phyloP scores from a whole-genome alignment of 2,797 vertebrate species.

The Chaunax sp. region DNA sequence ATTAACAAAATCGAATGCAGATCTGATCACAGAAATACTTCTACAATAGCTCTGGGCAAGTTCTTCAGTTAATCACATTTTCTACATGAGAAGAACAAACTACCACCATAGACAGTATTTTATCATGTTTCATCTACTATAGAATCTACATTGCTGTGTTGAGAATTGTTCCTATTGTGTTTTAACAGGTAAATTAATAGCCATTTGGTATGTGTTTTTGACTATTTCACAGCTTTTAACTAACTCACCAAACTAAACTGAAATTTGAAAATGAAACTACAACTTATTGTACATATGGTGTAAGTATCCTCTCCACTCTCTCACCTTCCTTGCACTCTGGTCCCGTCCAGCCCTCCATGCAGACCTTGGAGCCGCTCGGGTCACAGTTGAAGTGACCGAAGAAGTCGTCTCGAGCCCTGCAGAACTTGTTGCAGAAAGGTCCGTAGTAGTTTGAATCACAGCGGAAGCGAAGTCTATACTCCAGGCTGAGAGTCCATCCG shows the following conservation, averaged over 20 bases:
- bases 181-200: no score
- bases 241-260: no score
- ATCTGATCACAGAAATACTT: no score
- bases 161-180: no score
- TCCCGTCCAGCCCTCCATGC: constrained; percentile 86
- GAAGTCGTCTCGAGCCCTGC: constrained; percentile 83
- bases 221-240: no score
- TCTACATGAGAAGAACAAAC: no score
- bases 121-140: no score
- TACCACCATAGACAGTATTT: not conserved
- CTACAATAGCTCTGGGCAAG: no score
- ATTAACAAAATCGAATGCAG: no score
- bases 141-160: no score
- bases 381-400: constrained; percentile 86
- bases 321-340: constrained; percentile 82
- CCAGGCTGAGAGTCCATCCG: constrained; percentile 75
- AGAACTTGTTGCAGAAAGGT: constrained; percentile 85
- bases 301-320: constrained; percentile 16
- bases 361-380: constrained; percentile 80
- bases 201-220: no score
- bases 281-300: not conserved
- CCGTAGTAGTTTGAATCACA: constrained; percentile 85
- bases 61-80: no score
- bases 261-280: not conserved
- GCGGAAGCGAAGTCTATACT: constrained; percentile 84